A percentile compares a stretch with the other conserved stretches of the same genome.
These are phyloP conservation scores for Gobiocypris rarus DNA, from an alignment of 2,113 vertebrate species.

Conservation along the genomic window DNA sequence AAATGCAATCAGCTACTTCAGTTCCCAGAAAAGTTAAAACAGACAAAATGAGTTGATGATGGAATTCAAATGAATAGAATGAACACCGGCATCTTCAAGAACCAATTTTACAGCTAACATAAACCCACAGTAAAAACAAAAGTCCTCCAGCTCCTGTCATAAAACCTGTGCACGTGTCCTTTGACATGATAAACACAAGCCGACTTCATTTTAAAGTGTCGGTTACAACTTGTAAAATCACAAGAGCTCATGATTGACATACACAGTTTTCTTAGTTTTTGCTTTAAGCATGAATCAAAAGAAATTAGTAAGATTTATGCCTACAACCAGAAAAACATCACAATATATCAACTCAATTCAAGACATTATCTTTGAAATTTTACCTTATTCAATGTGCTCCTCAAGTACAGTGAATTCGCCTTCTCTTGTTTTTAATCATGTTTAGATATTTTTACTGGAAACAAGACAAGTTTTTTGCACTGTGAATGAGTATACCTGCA, in stretches of 20 bases:
- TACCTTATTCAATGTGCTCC: background rate
- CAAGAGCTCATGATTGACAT: background rate
- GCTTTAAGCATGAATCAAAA: background rate
- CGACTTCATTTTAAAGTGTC: background rate
- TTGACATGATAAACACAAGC: background rate
- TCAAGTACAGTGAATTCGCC: background rate
- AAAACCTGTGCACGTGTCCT: background rate
- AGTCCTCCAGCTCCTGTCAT: background rate
- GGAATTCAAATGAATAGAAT: background rate
- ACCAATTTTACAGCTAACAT: background rate
- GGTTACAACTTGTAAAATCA: background rate
- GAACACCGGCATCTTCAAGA: background rate
- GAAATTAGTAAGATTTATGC: background rate
- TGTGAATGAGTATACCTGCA: background rate
- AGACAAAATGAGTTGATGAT: conserved; percentile 10
- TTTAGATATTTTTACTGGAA: background rate
- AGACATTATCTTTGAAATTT: background rate
- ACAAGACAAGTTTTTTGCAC: background rate
- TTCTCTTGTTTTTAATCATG: background rate
- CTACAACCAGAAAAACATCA: background rate
- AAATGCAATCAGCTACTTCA: conserved; percentile 33
- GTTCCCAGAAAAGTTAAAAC: conserved; percentile 13
- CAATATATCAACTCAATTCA: background rate
- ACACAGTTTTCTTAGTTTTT: background rate
- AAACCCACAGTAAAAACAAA: background rate